Evolutionary conservation across 2,888 invertebrate genomes (phyloP).

Genomic region (Parapristionchus giblindavisi): DNA sequence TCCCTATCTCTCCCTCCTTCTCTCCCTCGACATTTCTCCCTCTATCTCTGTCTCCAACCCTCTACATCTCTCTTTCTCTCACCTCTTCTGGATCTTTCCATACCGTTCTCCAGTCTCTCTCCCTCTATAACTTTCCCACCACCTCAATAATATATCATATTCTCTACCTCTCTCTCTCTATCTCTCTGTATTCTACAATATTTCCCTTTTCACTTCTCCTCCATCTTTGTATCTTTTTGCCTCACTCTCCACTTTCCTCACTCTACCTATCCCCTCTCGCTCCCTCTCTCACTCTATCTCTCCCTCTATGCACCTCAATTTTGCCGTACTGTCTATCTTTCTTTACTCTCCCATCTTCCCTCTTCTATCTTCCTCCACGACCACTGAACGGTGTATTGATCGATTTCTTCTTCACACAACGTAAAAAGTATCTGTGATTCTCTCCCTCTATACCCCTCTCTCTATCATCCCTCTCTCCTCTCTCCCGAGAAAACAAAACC

Average conservation of each 20-base stretch:
- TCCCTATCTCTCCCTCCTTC: slow-evolving; percentile 9
- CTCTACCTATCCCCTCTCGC: slow-evolving; percentile 20
- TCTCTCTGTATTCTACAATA: slow-evolving; percentile 27
- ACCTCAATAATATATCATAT: too few species aligned
- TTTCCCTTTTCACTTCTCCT: slow-evolving; percentile 43
- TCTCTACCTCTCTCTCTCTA: neutral
- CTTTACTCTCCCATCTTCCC: neutral
- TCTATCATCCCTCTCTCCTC: too few species aligned
- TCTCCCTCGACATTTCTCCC: slow-evolving; percentile 8
- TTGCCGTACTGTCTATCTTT: neutral
- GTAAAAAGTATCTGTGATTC: too few species aligned
- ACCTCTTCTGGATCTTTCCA: slow-evolving; percentile 16
- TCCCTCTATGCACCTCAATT: slow-evolving; percentile 25
- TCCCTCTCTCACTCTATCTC: slow-evolving; percentile 28
- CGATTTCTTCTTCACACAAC: too few species aligned
- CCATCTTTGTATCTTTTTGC: slow-evolving; percentile 7
- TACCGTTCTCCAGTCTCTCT: neutral
- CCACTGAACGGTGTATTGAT: too few species aligned
- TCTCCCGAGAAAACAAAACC: too few species aligned
- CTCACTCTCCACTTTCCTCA: slow-evolving; percentile 10
- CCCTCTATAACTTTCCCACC: neutral
- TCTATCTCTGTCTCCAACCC: slow-evolving; percentile 8
- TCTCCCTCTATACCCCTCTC: too few species aligned
- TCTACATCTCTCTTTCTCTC: too few species aligned
- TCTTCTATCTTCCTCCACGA: slow-evolving; percentile 41